Evolutionary conservation across 2,113 vertebrate genomes (phyloP), one percentile per base, ranked within the genome.

Genomic region (Sarotherodon lohbergeri): DNA sequence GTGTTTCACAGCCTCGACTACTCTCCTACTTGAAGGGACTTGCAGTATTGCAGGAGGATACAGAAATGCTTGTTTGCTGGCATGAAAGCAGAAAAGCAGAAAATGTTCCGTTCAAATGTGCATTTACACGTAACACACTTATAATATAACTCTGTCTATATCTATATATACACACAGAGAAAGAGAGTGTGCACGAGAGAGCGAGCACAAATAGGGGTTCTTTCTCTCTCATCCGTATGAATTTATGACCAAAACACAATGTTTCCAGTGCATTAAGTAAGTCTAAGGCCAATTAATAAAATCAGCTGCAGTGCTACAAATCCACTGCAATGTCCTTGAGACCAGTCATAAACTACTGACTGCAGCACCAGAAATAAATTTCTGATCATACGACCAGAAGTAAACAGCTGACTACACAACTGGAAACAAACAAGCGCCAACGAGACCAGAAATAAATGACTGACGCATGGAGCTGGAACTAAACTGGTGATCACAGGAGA

Each of bases 401-500:
- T 92, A 92, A 91, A 94, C 88, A 93, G 93, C 86, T 93, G 93
- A 91, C 92, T 91, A 94, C 85, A 87, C 91, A 88, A 91, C 84
- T 88, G 86, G 90, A 95, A 94, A 92, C 93, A 95, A 94, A 91
- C 89, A 91, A 90, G 81, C 63, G 79, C 90, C 90, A 91, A 85
- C 76, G 82, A 90, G 89, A 91, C 90, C 87, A 94, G 90, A 94
- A 94, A 91, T 90, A 93, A 93, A 93, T 73, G 90, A 82, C 86
- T 59, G 90, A 90, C 79, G 85, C 93, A 93, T 22, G 3, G 93
- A 95, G 86, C 90, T 86, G 88, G 86, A 95, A 94, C 89, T 94
- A 93, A 94, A 94, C 81, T 82, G 90, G 84, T 86, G 91, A 95
- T 95, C 94, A 94, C 91, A 92, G 89, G 89, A 93, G 94, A 89